Evolutionary conservation across 2,797 vertebrate genomes (phyloP).

Genomic region (Thaleichthys pacificus): DNA sequence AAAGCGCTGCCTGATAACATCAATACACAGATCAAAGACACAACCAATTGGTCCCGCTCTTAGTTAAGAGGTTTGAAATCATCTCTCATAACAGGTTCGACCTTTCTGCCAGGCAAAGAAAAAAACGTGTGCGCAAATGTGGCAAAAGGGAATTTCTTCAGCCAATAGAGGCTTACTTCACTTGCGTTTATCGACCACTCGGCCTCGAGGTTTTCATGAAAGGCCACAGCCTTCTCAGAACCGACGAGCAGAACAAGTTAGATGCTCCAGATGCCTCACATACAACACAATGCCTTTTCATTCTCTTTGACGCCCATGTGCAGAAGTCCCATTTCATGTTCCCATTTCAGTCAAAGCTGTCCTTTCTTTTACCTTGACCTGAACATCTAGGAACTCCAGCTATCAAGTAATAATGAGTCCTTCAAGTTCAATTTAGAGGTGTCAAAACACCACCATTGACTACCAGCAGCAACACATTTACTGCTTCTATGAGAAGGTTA

Average conservation of each 20-base stretch:
- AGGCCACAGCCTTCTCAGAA: no score
- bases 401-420: constrained; percentile 67
- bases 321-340: no score
- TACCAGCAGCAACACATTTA: constrained; percentile 66
- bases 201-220: no score
- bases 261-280: no score
- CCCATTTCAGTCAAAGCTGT: constrained; percentile 31
- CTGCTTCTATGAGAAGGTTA: constrained; percentile 52
- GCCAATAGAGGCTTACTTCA: neutral
- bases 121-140: neutral
- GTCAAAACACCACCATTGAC: constrained; percentile 71
- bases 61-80: no score
- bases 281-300: no score
- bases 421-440: constrained; percentile 63
- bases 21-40: neutral
- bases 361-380: constrained; percentile 64
- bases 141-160: neutral
- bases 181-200: neutral
- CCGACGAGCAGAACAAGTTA: no score
- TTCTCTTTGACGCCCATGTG: no score
- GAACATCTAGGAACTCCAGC: constrained; percentile 58
- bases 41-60: neutral
- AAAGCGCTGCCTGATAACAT: constrained; percentile 15
- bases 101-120: neutral
- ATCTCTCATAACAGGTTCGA: no score